Base-by-base conservation (phyloP, 2,113 vertebrate species). In the Indri indri region DNA sequence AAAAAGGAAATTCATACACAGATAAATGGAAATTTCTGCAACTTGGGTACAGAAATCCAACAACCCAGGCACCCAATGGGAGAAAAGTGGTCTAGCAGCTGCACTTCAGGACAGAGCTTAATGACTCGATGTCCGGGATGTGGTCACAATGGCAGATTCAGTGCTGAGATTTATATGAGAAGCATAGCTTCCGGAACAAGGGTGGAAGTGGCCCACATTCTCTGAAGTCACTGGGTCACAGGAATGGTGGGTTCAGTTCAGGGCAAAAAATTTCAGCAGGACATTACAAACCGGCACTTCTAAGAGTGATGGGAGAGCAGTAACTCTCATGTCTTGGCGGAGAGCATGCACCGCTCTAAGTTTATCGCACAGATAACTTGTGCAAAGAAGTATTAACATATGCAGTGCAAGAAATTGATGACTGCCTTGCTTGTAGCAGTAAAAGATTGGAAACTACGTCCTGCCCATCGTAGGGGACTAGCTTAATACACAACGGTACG, bases 101-200 rank as follows among this genome's bases (percentile, higher is more conserved):
- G 1, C 22, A 3, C 10, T 17, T 42, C 0, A 0, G 8, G 83
- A 54, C 42, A 61, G 37, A 88, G 59, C 61, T n/a, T 30, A 14
- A 10, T 3, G 63, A 18, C 40, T 4, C 0, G 1, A 4, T 27
- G 22, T 18, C 4, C 10, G 27, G 81, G 50, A 34, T 18, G 12
- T 42, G 76, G 42, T 40, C 77, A 42, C 37, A 20, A 12, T 12
- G 47, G 42, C 23, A n/a, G 47, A 22, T 37, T 73, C 65, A 18
- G 59, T 8, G 45, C 3, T 7, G 34, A 37, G 52, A 23, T 66
- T 63, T 71, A 54, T 14, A 47, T 12, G 13, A 47, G 77, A 37
- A 12, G 13, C 50, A 8, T 18, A 61, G 59, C 10, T 34, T 40
- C 82, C 66, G 3, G 11, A 63, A 18, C 23, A 66, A 80, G 73